These are phyloP conservation scores for Macrosteles quadrilineatus DNA, from an alignment of 1,140 invertebrate species.

Conservation along the genomic window DNA sequence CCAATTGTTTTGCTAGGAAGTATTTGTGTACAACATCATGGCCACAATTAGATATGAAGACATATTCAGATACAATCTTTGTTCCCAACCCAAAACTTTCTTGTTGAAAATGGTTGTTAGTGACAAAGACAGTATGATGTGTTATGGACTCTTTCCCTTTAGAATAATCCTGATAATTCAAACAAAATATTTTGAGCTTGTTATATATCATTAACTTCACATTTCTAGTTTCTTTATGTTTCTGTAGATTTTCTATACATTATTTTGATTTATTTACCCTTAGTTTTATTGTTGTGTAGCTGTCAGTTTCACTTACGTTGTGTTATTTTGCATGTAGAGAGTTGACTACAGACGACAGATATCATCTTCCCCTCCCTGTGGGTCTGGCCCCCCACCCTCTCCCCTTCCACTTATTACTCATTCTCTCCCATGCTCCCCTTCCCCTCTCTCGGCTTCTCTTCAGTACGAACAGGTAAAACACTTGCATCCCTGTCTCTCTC, in stretches of 20 bases:
- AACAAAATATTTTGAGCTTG: too few relatives aligned
- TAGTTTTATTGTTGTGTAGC: conserved; percentile 33
- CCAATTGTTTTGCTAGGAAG: too few relatives aligned
- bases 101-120: too few relatives aligned
- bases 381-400: neutral
- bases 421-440: conserved; percentile 39
- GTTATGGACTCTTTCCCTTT: too few relatives aligned
- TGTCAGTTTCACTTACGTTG: conserved; percentile 32
- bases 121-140: too few relatives aligned
- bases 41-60: too few relatives aligned
- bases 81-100: too few relatives aligned
- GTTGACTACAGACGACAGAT: conserved; percentile 23
- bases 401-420: conserved; percentile 30
- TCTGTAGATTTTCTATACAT: conserved; percentile 25
- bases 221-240: conserved; percentile 25
- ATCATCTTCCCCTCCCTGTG: conserved; percentile 25
- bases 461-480: conserved; percentile 39
- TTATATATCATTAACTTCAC: too few relatives aligned
- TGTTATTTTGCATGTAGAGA: conserved; percentile 36
- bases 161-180: too few relatives aligned
- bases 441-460: conserved; percentile 36
- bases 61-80: too few relatives aligned
- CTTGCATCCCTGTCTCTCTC: neutral
- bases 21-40: too few relatives aligned
- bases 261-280: too few relatives aligned